Percentiles rank a stretch among this genome's conserved stretches.
These are phyloP conservation scores for Stenchaetothrips biformis DNA, from an alignment of 2,888 invertebrate genomes.

Conservation along the genomic window DNA sequence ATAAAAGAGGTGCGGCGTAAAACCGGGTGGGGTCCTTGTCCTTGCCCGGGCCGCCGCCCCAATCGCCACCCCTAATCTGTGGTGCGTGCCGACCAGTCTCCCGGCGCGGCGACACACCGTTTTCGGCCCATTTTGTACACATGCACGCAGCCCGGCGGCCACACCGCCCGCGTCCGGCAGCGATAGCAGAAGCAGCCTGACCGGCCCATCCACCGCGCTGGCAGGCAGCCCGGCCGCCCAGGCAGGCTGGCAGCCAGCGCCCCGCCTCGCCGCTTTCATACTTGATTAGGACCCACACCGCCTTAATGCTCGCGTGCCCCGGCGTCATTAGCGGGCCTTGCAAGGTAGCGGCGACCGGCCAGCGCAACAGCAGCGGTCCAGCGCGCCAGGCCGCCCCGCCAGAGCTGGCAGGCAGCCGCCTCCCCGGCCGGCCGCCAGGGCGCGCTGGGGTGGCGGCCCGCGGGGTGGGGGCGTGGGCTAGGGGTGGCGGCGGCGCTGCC, in stretches of 20 bases:
- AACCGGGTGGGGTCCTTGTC: no score
- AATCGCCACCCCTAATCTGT: no score
- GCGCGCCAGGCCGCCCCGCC: background rate
- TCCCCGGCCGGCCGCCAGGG: background rate
- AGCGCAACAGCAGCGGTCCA: conserved; percentile 18
- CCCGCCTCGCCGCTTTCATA: background rate
- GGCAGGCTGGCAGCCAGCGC: no score
- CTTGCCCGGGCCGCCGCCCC: no score
- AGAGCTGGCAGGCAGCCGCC: no score
- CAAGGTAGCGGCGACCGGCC: background rate
- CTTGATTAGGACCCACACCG: background rate
- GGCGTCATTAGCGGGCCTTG: background rate
- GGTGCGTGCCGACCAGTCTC: no score
- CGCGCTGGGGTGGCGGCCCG: conserved; percentile 7
- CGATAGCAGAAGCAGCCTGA: background rate
- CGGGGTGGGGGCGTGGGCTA: background rate
- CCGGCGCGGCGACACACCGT: no score
- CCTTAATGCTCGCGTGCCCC: conserved; percentile 7
- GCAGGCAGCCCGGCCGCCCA: no score
- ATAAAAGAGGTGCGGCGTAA: no score
- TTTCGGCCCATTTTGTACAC: no score
- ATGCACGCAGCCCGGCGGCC: background rate
- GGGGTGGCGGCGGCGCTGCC: background rate
- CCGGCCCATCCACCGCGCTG: no score
- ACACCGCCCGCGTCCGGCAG: background rate